Evolutionary conservation across 2,113 vertebrate genomes (phyloP).

Genomic region (Oxyura jamaicensis): DNA sequence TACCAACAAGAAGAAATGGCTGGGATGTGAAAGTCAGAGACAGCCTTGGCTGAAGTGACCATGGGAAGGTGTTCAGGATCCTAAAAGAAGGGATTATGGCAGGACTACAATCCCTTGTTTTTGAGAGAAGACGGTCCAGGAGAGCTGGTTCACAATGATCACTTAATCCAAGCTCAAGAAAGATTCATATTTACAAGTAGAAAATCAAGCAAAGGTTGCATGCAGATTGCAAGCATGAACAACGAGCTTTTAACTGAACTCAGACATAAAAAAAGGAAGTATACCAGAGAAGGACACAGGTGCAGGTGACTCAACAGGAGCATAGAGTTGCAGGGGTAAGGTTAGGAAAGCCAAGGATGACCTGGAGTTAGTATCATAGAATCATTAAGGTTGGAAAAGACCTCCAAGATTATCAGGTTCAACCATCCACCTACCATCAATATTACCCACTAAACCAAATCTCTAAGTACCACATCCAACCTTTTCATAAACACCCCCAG

Average conservation of each 20-base stretch:
- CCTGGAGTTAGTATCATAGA: not conserved
- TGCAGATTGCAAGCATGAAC: not conserved
- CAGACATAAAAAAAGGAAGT: not conserved
- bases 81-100: not conserved
- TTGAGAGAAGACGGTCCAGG: not conserved
- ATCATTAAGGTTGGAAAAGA: too few relatives aligned
- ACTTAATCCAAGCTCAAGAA: not conserved
- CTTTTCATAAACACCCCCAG: too few relatives aligned
- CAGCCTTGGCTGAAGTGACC: not conserved
- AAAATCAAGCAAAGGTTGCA: not conserved
- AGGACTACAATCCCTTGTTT: not conserved
- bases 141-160: not conserved
- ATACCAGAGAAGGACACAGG: not conserved
- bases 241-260: not conserved
- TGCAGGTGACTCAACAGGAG: not conserved
- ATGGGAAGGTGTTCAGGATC: not conserved
- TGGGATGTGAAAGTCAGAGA: not conserved
- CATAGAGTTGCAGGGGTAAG: not conserved
- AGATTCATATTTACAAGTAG: not conserved
- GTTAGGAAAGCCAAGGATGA: not conserved
- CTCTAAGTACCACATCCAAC: too few relatives aligned
- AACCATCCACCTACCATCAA: too few relatives aligned
- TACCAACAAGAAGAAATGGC: not conserved
- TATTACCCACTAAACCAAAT: too few relatives aligned
- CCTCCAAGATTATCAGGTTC: too few relatives aligned